Evolutionary conservation across 2,888 invertebrate species (phyloP), one percentile per base, ranked within the genome.

Genomic region (Oscheius myriophilus): DNA sequence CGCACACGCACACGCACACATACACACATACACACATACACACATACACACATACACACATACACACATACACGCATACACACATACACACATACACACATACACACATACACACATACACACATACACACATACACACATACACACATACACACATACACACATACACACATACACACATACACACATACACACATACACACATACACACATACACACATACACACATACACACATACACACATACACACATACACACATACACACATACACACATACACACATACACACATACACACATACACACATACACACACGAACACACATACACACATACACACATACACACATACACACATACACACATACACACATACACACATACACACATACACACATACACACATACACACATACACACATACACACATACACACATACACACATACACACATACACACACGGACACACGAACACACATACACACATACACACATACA

Each of bases 241-340:
- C 49, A 49, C 49, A 49, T 11, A 49, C 49, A 49, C 11, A 49
- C 49, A 49, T 11, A 49, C 49, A 49, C 49, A 6, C 49, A 49
- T 11, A 49, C 49, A 49, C 11, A 49, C 49, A 49, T 21, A 49
- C 4, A 49, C 49, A 49, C 49, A 9, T 11, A 49, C 49, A 49
- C 49, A 49, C 49, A 49, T 21, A 9, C 49, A 49, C 49, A 49
- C 49, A 9, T 21, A 49, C 11, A 49, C n/a, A n/a, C n/a, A n/a
- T n/a, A n/a, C n/a, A n/a, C n/a, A n/a, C n/a, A n/a, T n/a, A n/a
- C n/a, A n/a, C n/a, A n/a, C n/a, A n/a, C n/a, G n/a, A n/a, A n/a
- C n/a, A n/a, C n/a, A n/a, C n/a, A 49, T 6, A 49, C 49, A 49
- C 49, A 49, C 45, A 49, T 3, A 21, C 49, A 6, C 49, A 49